These are phyloP conservation scores for Diloba caeruleocephala DNA, from an alignment of 2,888 invertebrate genomes.

Conservation along the genomic window DNA sequence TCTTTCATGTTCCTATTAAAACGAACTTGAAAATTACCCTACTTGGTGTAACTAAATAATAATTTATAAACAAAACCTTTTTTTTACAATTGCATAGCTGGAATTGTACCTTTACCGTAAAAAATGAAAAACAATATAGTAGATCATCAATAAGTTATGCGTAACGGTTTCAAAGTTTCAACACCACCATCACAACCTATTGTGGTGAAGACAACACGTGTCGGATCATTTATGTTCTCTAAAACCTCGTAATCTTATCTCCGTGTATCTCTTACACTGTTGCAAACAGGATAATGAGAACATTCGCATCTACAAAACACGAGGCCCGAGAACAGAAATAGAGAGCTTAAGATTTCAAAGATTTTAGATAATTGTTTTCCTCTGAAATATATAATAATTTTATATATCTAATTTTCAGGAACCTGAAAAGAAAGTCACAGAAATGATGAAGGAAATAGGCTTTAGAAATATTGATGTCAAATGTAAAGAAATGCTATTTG, in stretches of 20 bases:
- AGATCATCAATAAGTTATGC: neutral
- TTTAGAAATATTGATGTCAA: conserved; percentile 90
- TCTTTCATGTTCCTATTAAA: no score
- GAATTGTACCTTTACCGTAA: no score
- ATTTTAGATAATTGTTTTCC: neutral
- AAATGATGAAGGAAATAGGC: conserved; percentile 87
- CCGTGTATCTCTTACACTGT: conserved; percentile 1
- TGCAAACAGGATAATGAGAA: neutral
- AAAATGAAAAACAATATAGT: no score
- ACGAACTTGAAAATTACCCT: no score
- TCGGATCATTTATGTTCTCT: neutral
- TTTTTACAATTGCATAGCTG: no score
- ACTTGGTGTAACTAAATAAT: no score
- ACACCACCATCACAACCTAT: neutral
- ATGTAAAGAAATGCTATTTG: conserved; percentile 54
- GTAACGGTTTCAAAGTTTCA: neutral
- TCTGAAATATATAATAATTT: neutral
- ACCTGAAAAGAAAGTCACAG: conserved; percentile 86
- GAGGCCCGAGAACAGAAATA: neutral
- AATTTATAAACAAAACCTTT: no score
- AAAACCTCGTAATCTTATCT: conserved; percentile 16
- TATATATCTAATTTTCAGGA: conserved; percentile 61
- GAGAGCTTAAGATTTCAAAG: neutral
- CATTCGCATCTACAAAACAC: neutral
- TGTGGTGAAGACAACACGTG: neutral